Percentiles rank a stretch among this genome's conserved stretches.
Conservation (phyloP, 2,113 vertebrate species). For the Oncorhynchus kisutch region DNA sequence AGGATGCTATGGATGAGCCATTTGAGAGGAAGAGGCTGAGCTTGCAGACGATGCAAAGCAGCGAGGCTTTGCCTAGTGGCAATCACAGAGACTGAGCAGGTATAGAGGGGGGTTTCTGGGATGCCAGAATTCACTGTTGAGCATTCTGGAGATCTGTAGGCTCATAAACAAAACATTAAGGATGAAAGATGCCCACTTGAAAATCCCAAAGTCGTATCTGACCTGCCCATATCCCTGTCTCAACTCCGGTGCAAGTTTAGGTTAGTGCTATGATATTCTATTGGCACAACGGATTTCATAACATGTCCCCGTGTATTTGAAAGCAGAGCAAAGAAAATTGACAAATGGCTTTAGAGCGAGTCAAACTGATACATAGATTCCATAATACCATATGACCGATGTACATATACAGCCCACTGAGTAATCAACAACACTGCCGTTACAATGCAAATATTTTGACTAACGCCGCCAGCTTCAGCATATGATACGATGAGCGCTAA, state of each 20-base stretch:
- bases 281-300: too few relatives aligned
- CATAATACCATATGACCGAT: conserved; percentile 1
- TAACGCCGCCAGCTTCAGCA: conserved; percentile 18
- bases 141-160: too few relatives aligned
- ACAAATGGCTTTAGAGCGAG: conserved; percentile 5
- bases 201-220: too few relatives aligned
- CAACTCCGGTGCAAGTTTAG: too few relatives aligned
- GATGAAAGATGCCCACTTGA: too few relatives aligned
- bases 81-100: neutral
- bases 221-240: too few relatives aligned
- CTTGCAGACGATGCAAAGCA: neutral
- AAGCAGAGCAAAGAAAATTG: neutral
- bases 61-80: neutral
- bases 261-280: too few relatives aligned
- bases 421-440: conserved; percentile 41
- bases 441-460: conserved; percentile 35
- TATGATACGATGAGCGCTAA: neutral
- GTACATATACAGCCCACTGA: conserved; percentile 23
- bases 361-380: conserved; percentile 11
- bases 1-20: neutral
- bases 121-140: too few relatives aligned
- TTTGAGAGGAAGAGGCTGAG: neutral
- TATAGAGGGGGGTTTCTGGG: too few relatives aligned
- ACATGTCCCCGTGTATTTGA: neutral
- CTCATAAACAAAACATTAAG: too few relatives aligned